Percentiles rank a stretch among this genome's conserved stretches.
These are phyloP conservation scores for Xyrichtys novacula DNA, from an alignment of 2,797 vertebrate genomes.

Conservation along the genomic window DNA sequence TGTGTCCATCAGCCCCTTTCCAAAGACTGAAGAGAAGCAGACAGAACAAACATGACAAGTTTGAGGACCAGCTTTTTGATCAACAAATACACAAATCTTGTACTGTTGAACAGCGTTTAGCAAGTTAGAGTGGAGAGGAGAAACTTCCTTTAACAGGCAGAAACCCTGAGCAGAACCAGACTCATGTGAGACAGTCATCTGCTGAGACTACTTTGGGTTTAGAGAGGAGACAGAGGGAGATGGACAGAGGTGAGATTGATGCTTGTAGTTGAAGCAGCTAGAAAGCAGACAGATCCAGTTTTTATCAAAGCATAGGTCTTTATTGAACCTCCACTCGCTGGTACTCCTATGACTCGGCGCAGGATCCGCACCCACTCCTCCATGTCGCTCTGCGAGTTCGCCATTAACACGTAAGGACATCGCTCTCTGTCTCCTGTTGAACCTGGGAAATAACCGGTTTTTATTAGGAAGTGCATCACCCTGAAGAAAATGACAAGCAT, in stretches of 20 bases:
- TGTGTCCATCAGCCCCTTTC: constrained; percentile 89
- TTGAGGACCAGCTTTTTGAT: too few species aligned
- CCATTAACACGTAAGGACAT: constrained; percentile 92
- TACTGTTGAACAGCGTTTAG: too few species aligned
- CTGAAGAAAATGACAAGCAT: background rate
- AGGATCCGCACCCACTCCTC: constrained; percentile 96
- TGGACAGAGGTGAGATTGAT: too few species aligned
- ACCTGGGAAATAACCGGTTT: constrained; percentile 58
- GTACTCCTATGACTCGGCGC: constrained; percentile 85
- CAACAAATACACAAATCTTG: too few species aligned
- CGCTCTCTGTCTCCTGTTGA: constrained; percentile 85
- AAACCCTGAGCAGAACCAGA: too few species aligned
- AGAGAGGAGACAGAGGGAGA: too few species aligned
- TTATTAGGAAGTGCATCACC: background rate
- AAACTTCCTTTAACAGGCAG: too few species aligned
- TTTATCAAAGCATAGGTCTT: background rate
- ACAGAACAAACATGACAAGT: background rate
- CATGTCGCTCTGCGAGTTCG: constrained; percentile 92
- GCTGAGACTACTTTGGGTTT: too few species aligned
- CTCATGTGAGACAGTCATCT: too few species aligned
- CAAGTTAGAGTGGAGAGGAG: too few species aligned
- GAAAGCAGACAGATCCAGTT: too few species aligned
- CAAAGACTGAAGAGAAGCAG: constrained; percentile 85
- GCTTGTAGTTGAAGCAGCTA: too few species aligned
- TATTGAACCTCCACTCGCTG: constrained; percentile 88